phyloP scores from a whole-genome alignment of 2,888 invertebrate species.

The Patella pellucida region DNA sequence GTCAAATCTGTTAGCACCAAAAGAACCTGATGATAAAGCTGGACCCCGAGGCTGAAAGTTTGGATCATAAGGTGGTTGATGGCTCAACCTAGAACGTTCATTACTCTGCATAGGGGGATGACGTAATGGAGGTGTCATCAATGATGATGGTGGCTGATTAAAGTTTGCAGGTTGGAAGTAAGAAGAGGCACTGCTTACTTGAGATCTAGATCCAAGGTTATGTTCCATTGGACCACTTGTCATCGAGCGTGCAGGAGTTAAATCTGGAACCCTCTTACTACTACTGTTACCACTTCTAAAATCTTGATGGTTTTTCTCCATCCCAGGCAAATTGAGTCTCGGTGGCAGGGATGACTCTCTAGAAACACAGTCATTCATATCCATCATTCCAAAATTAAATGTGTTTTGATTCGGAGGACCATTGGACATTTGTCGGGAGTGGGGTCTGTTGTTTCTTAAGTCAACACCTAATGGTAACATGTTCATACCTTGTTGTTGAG shows the following conservation, averaged over 20 bases:
- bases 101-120: slow-evolving; percentile 50
- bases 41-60: slow-evolving; percentile 35
- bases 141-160: slow-evolving; percentile 42
- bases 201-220: background rate
- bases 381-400: slow-evolving; percentile 18
- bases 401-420: slow-evolving; percentile 33
- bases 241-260: background rate
- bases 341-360: background rate
- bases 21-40: slow-evolving; percentile 6
- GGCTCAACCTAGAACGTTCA: slow-evolving; percentile 40
- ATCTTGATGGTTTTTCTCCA: background rate
- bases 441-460: slow-evolving; percentile 36
- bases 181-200: slow-evolving; percentile 22
- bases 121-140: slow-evolving; percentile 54
- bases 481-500: slow-evolving; percentile 18
- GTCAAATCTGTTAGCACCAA: slow-evolving; percentile 14
- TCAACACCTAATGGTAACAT: slow-evolving; percentile 29
- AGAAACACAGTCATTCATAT: slow-evolving; percentile 22
- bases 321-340: background rate
- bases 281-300: background rate
- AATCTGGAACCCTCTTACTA: background rate
- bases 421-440: slow-evolving; percentile 39
- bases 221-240: slow-evolving; percentile 5
- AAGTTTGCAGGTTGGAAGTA: slow-evolving; percentile 46
- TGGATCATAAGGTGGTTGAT: slow-evolving; percentile 43